phyloP scores from a whole-genome alignment of 2,797 vertebrate species.

The Enteromius treurensis region DNA sequence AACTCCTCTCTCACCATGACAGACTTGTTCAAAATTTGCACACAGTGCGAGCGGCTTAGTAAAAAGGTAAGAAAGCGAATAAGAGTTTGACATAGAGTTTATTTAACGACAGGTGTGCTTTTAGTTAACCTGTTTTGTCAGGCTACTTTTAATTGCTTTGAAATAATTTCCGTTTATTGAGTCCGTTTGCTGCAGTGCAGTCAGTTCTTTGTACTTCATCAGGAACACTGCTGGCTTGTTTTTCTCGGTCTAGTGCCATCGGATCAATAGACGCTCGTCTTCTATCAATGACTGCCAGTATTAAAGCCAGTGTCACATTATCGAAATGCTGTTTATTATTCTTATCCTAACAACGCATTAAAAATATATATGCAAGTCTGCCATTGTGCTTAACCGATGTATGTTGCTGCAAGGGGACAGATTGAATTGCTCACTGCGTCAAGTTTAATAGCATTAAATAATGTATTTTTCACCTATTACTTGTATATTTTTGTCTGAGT shows the following conservation, averaged over 20 bases:
- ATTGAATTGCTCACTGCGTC: background rate
- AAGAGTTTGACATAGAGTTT: background rate
- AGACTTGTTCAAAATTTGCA: constrained; percentile 78
- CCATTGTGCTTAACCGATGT: constrained; percentile 12
- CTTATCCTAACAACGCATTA: background rate
- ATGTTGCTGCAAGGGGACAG: background rate
- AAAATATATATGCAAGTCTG: background rate
- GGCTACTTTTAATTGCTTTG: background rate
- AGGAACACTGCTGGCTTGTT: constrained; percentile 41
- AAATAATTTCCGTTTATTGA: background rate
- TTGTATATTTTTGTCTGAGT: background rate
- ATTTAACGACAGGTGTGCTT: background rate
- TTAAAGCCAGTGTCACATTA: background rate
- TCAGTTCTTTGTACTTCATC: constrained; percentile 72
- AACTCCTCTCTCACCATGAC: constrained; percentile 72
- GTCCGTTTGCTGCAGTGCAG: constrained; percentile 66
- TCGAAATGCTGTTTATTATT: background rate
- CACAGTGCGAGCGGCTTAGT: constrained; percentile 77
- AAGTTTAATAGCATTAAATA: background rate
- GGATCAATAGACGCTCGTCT: background rate
- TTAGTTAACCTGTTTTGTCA: background rate
- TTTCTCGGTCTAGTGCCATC: background rate
- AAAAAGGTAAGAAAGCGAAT: constrained; percentile 77
- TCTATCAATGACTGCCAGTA: background rate
- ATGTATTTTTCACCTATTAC: background rate